phyloP scores from a whole-genome alignment of 2,113 vertebrate species.

The Gymnobelideus leadbeateri region DNA sequence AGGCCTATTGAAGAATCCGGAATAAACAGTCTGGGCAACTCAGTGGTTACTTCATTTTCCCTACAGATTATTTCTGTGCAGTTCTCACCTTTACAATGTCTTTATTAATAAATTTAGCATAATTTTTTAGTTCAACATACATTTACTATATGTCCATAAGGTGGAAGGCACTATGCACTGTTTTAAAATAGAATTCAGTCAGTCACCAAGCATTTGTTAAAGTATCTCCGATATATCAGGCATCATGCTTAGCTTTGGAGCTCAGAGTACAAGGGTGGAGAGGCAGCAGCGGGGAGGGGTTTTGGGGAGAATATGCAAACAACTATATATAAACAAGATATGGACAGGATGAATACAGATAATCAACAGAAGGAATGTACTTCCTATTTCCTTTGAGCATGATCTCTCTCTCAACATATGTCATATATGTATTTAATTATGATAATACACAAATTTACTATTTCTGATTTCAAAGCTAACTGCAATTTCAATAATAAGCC shows the following conservation, averaged over 20 bases:
- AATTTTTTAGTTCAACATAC: background rate
- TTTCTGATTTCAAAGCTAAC: constrained; percentile 28
- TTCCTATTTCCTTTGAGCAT: constrained; percentile 44
- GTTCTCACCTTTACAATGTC: background rate
- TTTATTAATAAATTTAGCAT: constrained; percentile 20
- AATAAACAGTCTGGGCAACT: constrained; percentile 21
- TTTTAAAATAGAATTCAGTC: background rate
- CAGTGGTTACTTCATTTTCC: constrained; percentile 33
- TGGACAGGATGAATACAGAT: background rate
- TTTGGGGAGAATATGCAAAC: background rate
- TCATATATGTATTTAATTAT: constrained; percentile 3
- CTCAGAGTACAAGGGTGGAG: background rate
- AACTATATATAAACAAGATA: background rate
- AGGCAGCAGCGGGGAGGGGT: background rate
- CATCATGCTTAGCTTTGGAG: background rate
- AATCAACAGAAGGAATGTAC: background rate
- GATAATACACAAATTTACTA: background rate
- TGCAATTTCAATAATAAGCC: background rate
- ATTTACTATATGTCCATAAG: too few relatives aligned
- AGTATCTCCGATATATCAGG: background rate
- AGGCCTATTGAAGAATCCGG: constrained; percentile 53
- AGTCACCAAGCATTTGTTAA: background rate
- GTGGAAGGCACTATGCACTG: background rate
- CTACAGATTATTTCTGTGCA: background rate
- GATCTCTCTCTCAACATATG: background rate